Evolutionary conservation across 2,113 vertebrate genomes (phyloP).

Genomic region (Geococcyx californianus): DNA sequence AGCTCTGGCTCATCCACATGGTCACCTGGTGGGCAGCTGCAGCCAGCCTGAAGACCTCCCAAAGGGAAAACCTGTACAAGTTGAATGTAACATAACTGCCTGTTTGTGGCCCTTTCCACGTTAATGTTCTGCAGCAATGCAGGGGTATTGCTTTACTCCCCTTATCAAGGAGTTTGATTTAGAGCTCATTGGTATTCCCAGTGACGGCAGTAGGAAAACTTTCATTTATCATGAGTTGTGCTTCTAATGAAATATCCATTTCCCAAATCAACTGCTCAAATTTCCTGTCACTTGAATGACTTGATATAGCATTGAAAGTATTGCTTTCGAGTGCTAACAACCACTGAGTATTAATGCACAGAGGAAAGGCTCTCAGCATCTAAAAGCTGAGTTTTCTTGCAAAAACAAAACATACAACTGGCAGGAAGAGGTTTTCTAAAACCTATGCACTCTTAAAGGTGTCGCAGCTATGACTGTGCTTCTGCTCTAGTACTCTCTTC

Average conservation of each 20-base stretch:
- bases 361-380: not conserved
- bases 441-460: accelerated
- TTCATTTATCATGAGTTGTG: not conserved
- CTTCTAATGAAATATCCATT: constrained; percentile 16
- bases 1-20: accelerated
- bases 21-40: not conserved
- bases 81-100: accelerated
- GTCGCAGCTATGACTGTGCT: accelerated
- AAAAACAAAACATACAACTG: accelerated
- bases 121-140: accelerated
- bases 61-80: accelerated
- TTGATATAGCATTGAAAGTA: not conserved
- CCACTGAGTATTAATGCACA: not conserved
- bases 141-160: not conserved
- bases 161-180: not conserved
- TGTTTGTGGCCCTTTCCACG: too few relatives aligned
- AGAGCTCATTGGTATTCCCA: not conserved
- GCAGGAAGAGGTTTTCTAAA: not conserved
- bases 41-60: not conserved
- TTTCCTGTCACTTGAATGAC: not conserved
- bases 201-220: not conserved
- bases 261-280: not conserved
- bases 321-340: not conserved
- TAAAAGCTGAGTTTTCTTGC: not conserved
- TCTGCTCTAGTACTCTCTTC: not conserved